These are phyloP conservation scores for Champsocephalus esox DNA, from an alignment of 2,797 vertebrate genomes.

Conservation along the genomic window DNA sequence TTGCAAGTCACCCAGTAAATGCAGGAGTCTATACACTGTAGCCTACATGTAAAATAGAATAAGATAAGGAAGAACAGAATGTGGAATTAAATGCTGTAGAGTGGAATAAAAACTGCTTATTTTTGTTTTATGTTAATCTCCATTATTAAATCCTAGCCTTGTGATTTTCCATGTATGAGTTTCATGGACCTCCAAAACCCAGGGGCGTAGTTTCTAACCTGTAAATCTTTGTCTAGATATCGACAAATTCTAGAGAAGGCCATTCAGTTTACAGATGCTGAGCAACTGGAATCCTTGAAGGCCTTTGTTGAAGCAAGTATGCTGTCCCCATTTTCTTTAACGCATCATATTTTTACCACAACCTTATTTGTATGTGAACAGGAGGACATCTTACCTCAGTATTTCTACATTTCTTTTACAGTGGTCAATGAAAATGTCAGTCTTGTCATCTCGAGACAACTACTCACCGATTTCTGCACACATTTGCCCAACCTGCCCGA, in stretches of 20 bases:
- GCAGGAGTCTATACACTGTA: too few species aligned
- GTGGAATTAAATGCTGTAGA: too few species aligned
- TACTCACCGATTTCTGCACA: constrained; percentile 97
- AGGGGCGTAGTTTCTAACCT: not conserved
- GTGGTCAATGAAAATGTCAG: constrained; percentile 99
- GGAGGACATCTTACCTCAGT: not conserved
- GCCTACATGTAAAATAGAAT: too few species aligned
- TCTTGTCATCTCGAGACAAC: constrained; percentile 96
- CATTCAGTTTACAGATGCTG: constrained; percentile 90
- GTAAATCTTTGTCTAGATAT: constrained; percentile 84
- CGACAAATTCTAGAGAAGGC: constrained; percentile 98
- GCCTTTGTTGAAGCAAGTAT: constrained; percentile 99
- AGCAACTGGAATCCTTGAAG: constrained; percentile 97
- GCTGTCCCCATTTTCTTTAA: constrained; percentile 56
- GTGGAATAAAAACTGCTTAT: too few species aligned
- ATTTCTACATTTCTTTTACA: constrained; percentile 59
- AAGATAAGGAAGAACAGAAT: too few species aligned
- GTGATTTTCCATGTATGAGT: not conserved
- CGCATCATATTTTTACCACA: fast-evolving
- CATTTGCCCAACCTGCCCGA: constrained; percentile 95
- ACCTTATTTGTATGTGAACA: not conserved
- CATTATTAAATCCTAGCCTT: not conserved
- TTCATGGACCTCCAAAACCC: not conserved
- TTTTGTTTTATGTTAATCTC: not conserved
- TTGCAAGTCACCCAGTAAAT: too few species aligned